Evolutionary conservation across 2,888 invertebrate species (phyloP), one percentile per base, ranked within the genome.

Genomic region (Limnephilus auricula): DNA sequence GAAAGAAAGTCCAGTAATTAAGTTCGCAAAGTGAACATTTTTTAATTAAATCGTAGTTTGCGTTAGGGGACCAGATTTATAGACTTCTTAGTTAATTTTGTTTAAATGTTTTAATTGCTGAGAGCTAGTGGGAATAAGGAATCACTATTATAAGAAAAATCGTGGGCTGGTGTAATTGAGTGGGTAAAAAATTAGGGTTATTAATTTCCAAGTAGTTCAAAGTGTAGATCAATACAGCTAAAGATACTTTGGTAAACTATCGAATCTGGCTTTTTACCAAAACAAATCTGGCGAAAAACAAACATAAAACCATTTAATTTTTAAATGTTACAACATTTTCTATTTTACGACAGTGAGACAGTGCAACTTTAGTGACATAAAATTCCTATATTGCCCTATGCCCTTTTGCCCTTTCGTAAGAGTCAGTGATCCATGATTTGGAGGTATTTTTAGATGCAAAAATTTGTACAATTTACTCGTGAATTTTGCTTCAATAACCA

Each of bases 121-220:
- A n/a, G 25, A 65, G 65, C n/a, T 6, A 25, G 25, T 65, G 25
- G 25, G 25, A 65, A 9, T 65, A 65, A 9, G 9, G 9, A n/a
- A 25, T 9, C 5, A 25, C 18, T 25, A 9, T 6, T 65, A 18
- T 5, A 0, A 6, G 65, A 4, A 4, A 6, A 65, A 0, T 15
- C 50, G 0, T 50, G 18, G 5, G 2, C 0, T 65, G 25, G 0
- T 2, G 5, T 6, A 25, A 0, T 25, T 13, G 0, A 2, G 40
- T 12, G 25, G 13, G 25, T n/a, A 4, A 50, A 50, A 50, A 18
- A 15, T 18, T 15, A 25, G 18, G 65, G 2, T 50, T 15, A 18
- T 50, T 15, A 50, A 18, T 15, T 50, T 50, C 18, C 4, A 18
- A 4, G 3, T 15, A 3, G 18, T 50, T 50, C 50, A 18, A 18